Evolutionary conservation across 2,113 vertebrate species (phyloP), one percentile per base, ranked within the genome.

Genomic region (Pterophyllum scalare): DNA sequence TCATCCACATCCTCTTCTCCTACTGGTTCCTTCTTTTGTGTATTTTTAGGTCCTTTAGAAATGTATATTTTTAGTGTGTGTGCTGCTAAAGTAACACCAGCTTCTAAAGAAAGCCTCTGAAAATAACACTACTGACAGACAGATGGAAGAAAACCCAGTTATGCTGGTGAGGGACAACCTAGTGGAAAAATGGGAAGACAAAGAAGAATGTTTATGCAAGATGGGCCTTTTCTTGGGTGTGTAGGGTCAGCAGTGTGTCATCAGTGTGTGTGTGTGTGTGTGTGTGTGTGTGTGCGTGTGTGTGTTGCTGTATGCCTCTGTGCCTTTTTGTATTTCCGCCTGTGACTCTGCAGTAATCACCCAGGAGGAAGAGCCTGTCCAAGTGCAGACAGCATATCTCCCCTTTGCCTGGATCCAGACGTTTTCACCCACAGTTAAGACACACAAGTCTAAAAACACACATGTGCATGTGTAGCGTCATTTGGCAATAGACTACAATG

Each of bases 381-480:
- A 79, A 88, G 82, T 92, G 83, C 90, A 94, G 89, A 93, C 89
- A 84, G 85, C 84, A 38, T 92, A 94, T 94, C 93, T 93, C 91
- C 91, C 26, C 13, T 26, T 46, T 17, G 84, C 70, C 49, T 38
- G 46, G 81, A 81, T 93, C 93, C 93, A 88, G 89, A 87, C 86
- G 1, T 59, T 77, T 60, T 87, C 76, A 81, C 75, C 64, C 22
- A 80, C 85, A 88, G 62, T 65, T 40, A 85, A 85, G 77, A 83
- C 78, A 75, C 79, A 75, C 83, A 40, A 31, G 75, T 40, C 40
- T 61, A 59, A 35, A 82, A 60, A 79, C 70, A 75, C 62, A 85
- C 49, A 38, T 74, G 79, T 46, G 11, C 59, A 64, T 31, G 7
- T n/a, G 19, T 24, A 6, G 17, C 28, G 35, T 17, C 14, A 28